Evolutionary conservation across 2,797 vertebrate species (phyloP), one percentile per base, ranked within the genome.

Genomic region (Hylomyscus alleni): DNA sequence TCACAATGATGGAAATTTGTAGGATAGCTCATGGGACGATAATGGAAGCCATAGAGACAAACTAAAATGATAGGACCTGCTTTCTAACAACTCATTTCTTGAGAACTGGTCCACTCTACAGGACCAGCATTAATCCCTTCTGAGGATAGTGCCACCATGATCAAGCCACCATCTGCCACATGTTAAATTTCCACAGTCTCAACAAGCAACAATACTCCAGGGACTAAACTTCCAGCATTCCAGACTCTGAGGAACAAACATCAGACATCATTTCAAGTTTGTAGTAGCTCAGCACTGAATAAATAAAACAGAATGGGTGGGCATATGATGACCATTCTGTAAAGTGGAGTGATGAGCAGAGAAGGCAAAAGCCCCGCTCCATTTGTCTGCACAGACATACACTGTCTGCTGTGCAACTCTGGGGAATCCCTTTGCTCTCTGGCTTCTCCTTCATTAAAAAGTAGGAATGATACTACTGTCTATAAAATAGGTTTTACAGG

Each of bases 371-470:
- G 26, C 9, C 1, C 50, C 3, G 3, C 40, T 26, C 47, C 31
- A 67, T 73, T n/a, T 22, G 6, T 34, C 40, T 13, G 15, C 20
- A 11, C 26, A 34, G 65, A 34, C 1, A 7, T 4, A 0, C 0
- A 37, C 37, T 29, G 13, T 80, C 34, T 76, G 3, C 7, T 26
- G 37, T 40, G 52, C 3, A 34, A 3, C 20, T 47, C 78, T 29
- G 12, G 22, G 34, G 0, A 5, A 19, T 89, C 85, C 14, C 87
- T 73, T 40, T 47, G 3, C 54, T 75, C 72, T 58, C 56, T 29
- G 20, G 54, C 54, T 29, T 50, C 58, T 75, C 60, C 56, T 84
- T 92, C 13, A 37, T 13, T 92, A 60, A 88, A 95, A 90, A 76
- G 40, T 81, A 52, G 47, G 14, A 82, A 40, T 17, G 60, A 12